These are phyloP conservation scores for Syritta pipiens DNA, from an alignment of 2,888 invertebrate genomes.

Conservation along the genomic window DNA sequence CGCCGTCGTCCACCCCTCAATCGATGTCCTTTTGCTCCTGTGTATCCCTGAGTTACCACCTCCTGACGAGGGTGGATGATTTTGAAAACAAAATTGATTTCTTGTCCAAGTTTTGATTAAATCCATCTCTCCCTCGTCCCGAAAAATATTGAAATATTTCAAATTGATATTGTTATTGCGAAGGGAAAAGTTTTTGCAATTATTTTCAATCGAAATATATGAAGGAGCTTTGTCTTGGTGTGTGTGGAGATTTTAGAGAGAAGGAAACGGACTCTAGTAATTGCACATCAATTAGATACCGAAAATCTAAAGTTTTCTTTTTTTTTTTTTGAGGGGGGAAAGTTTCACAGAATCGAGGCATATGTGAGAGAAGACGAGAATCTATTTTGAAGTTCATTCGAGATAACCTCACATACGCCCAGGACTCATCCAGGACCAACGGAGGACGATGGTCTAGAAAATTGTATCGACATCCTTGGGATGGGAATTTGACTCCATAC, in stretches of 20 bases:
- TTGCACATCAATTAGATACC: conserved; percentile 33
- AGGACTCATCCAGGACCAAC: too few relatives aligned
- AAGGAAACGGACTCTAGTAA: neutral
- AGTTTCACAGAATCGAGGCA: too few relatives aligned
- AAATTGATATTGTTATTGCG: conserved; percentile 20
- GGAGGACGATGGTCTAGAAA: too few relatives aligned
- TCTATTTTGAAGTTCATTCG: too few relatives aligned
- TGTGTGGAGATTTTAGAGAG: neutral
- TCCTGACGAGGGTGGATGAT: neutral
- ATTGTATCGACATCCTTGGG: too few relatives aligned
- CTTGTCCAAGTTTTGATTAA: conserved; percentile 39
- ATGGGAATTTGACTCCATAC: too few relatives aligned
- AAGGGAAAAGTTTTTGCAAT: conserved; percentile 28
- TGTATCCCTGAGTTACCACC: neutral
- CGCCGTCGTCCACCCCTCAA: too few relatives aligned
- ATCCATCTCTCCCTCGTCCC: neutral
- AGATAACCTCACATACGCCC: too few relatives aligned
- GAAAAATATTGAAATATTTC: conserved; percentile 23
- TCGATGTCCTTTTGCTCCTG: neutral
- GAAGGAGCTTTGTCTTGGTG: neutral
- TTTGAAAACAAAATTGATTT: conserved; percentile 12
- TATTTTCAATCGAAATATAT: conserved; percentile 18
- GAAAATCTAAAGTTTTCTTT: conserved; percentile 30
- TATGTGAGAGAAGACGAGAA: too few relatives aligned
- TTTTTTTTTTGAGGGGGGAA: too few relatives aligned